Conservation (phyloP, 2,888 invertebrate species). For the Crepidodera aurea region DNA sequence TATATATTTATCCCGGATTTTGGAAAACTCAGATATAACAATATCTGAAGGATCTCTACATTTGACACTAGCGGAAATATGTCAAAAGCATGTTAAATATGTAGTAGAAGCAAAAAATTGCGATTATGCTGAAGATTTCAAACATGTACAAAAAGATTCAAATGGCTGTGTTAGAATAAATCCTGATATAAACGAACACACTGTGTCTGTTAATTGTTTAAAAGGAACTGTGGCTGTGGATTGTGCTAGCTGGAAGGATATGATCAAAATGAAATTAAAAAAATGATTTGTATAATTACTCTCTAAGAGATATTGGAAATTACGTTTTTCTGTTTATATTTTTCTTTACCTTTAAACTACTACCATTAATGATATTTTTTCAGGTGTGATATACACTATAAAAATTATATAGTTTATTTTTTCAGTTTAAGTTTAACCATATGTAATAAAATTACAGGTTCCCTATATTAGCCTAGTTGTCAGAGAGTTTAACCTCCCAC, state of each 20-base stretch:
- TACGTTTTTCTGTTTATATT: too few species aligned
- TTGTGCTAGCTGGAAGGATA: slow-evolving; percentile 50
- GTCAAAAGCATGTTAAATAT: slow-evolving; percentile 49
- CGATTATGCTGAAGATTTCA: slow-evolving; percentile 40
- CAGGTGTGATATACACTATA: too few species aligned
- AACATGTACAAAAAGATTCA: slow-evolving; percentile 33
- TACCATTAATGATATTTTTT: too few species aligned
- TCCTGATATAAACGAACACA: slow-evolving; percentile 38
- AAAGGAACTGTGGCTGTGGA: slow-evolving; percentile 46
- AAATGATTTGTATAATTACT: slow-evolving; percentile 18
- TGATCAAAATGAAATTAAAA: slow-evolving; percentile 47
- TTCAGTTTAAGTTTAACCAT: too few species aligned
- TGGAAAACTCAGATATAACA: slow-evolving; percentile 52
- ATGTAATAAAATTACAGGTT: too few species aligned
- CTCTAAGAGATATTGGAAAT: too few species aligned
- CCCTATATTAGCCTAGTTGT: too few species aligned
- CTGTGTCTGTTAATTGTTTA: slow-evolving; percentile 43
- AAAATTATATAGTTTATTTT: too few species aligned
- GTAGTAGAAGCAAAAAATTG: slow-evolving; percentile 42
- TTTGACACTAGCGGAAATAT: slow-evolving; percentile 52
- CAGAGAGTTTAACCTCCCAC: too few species aligned
- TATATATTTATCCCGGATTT: slow-evolving; percentile 55
- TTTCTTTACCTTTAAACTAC: too few species aligned
- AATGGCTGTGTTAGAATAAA: slow-evolving; percentile 34
- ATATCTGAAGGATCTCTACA: slow-evolving; percentile 49